Conservation (phyloP, 2,797 vertebrate species). For the Lindbergichthys nudifrons region DNA sequence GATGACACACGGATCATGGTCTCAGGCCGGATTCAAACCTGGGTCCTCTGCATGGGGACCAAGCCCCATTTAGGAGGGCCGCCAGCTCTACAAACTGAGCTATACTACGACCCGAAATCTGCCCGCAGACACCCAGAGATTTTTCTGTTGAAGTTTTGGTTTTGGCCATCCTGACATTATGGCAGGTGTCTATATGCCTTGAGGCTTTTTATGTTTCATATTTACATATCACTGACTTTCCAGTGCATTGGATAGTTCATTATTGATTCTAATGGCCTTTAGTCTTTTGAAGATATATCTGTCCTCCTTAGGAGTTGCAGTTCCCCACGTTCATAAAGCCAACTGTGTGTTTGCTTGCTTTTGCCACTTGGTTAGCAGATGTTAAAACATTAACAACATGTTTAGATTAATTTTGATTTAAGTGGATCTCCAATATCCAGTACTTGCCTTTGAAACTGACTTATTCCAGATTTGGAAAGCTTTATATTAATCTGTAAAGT, state of each 20-base stretch:
- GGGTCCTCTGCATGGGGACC: too few species aligned
- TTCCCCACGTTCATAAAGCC: not conserved
- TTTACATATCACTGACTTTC: constrained; percentile 7
- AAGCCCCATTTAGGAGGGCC: too few species aligned
- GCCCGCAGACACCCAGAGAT: constrained; percentile 1
- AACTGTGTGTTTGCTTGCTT: not conserved
- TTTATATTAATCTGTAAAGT: not conserved
- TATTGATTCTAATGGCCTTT: not conserved
- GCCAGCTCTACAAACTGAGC: too few species aligned
- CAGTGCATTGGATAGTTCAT: not conserved
- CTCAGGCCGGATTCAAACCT: too few species aligned
- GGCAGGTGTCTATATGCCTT: constrained; percentile 4
- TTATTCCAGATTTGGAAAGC: not conserved
- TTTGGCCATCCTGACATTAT: not conserved
- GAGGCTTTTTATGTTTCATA: constrained; percentile 9
- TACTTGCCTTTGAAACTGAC: not conserved
- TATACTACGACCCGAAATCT: not conserved
- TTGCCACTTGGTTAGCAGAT: not conserved
- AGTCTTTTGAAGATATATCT: not conserved
- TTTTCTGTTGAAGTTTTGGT: not conserved
- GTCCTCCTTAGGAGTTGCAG: not conserved
- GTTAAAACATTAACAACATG: not conserved
- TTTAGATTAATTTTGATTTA: not conserved
- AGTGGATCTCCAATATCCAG: not conserved
- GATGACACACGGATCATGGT: too few species aligned